phyloP scores from a whole-genome alignment of 2,888 invertebrate genomes.

The Chironomus tentans region DNA sequence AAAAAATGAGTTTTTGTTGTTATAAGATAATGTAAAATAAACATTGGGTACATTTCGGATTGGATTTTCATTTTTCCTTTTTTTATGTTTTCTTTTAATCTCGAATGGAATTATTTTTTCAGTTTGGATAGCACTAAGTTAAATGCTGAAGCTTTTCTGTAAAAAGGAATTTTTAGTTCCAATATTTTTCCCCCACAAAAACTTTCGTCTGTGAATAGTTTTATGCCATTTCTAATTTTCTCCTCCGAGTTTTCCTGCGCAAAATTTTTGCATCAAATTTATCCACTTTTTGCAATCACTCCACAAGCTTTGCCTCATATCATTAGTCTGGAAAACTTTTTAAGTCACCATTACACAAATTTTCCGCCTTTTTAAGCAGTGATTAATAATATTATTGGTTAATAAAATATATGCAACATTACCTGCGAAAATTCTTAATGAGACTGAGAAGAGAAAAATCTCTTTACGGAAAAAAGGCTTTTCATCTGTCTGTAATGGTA shows the following conservation, averaged over 20 bases:
- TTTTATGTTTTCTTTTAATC: not conserved
- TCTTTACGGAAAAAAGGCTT: not conserved
- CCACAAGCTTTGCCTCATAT: no score
- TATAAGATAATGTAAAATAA: slow-evolving; percentile 3
- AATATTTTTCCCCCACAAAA: no score
- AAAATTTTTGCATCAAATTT: not conserved
- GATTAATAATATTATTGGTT: not conserved
- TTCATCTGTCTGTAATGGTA: not conserved
- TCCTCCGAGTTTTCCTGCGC: not conserved
- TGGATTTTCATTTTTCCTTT: not conserved
- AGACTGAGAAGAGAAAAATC: not conserved
- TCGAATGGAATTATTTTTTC: not conserved
- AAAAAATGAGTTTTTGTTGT: not conserved
- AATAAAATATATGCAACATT: not conserved
- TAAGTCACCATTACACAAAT: no score
- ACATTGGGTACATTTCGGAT: not conserved
- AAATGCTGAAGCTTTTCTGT: not conserved
- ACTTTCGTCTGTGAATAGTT: no score
- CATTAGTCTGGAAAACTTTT: no score
- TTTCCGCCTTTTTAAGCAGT: no score
- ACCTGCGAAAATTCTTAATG: not conserved
- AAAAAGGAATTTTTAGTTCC: not conserved
- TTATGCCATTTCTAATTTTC: no score
- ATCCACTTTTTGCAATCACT: no score
- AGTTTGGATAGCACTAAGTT: not conserved